Percentiles rank a stretch among this genome's conserved stretches.
phyloP scores from a whole-genome alignment of 2,888 invertebrate species.

The Trisateles emortualis region DNA sequence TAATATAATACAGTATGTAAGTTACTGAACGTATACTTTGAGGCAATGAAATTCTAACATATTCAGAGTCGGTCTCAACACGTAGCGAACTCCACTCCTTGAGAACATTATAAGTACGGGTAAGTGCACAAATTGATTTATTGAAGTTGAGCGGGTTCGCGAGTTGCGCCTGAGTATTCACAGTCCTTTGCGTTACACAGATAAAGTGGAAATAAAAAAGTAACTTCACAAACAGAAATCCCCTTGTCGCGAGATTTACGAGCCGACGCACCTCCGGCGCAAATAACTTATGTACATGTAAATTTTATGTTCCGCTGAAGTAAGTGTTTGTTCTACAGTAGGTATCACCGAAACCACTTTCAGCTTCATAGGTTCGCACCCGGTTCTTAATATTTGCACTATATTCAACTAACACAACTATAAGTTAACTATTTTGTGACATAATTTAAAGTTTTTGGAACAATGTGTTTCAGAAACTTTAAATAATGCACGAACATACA shows the following conservation, averaged over 20 bases:
- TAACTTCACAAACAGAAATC: constrained; percentile 86
- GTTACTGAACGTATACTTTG: constrained; percentile 52
- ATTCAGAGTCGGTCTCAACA: constrained; percentile 72
- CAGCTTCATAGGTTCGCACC: constrained; percentile 7
- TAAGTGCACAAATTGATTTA: constrained; percentile 86
- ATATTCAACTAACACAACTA: too few relatives aligned
- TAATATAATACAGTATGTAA: constrained; percentile 34
- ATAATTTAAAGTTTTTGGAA: too few relatives aligned
- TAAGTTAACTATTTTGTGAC: too few relatives aligned
- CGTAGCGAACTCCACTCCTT: constrained; percentile 68
- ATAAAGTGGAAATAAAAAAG: constrained; percentile 86
- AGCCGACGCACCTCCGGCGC: constrained; percentile 80
- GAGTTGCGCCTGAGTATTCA: constrained; percentile 84
- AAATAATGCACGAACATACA: too few relatives aligned
- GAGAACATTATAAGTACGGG: constrained; percentile 79
- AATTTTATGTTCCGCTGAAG: constrained; percentile 77
- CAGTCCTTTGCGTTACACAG: constrained; percentile 81
- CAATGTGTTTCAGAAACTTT: too few relatives aligned
- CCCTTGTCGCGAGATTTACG: constrained; percentile 86
- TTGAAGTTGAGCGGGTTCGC: constrained; percentile 82
- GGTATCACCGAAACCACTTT: constrained; percentile 31
- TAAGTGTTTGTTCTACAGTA: constrained; percentile 56
- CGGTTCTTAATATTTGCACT: too few relatives aligned
- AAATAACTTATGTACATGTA: constrained; percentile 82
- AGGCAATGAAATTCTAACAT: constrained; percentile 63